Percentiles rank a stretch among this genome's conserved stretches.
phyloP scores from a whole-genome alignment of 2,888 invertebrate genomes.

The Ichneumoninae sp. region DNA sequence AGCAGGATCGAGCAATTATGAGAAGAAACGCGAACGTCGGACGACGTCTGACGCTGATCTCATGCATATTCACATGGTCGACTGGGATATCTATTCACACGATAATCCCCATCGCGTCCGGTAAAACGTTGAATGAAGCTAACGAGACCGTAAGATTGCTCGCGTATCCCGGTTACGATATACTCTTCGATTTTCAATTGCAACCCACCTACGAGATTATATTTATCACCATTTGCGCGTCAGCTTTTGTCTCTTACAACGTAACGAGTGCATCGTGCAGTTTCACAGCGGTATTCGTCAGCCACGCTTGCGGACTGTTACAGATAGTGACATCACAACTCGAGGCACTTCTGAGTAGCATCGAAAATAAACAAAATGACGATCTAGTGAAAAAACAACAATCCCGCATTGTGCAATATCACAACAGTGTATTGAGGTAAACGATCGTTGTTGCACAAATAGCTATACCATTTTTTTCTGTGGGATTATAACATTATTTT shows the following conservation, averaged over 20 bases:
- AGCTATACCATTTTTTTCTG: no score
- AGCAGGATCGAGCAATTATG: slow-evolving; percentile 63
- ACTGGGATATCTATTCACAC: slow-evolving; percentile 61
- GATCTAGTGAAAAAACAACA: not conserved
- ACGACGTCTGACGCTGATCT: slow-evolving; percentile 54
- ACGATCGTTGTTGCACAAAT: no score
- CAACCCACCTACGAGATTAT: slow-evolving; percentile 68
- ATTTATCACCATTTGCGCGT: slow-evolving; percentile 60
- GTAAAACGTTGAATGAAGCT: slow-evolving; percentile 29
- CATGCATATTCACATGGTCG: slow-evolving; percentile 67
- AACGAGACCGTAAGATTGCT: slow-evolving; percentile 48
- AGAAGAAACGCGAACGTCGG: slow-evolving; percentile 44
- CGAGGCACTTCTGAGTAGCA: not conserved
- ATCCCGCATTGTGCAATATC: slow-evolving; percentile 31
- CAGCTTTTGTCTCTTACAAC: slow-evolving; percentile 38
- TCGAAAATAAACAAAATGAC: not conserved
- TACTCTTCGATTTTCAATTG: slow-evolving; percentile 61
- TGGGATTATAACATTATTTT: no score
- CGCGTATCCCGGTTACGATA: slow-evolving; percentile 63
- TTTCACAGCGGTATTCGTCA: not conserved
- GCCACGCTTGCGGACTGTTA: slow-evolving; percentile 66
- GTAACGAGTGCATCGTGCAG: slow-evolving; percentile 60
- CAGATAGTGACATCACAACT: slow-evolving; percentile 58
- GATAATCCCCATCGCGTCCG: slow-evolving; percentile 55
- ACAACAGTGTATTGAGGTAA: slow-evolving; percentile 19